Base-by-base conservation (phyloP, 1,140 invertebrate species). In the Pseudomyrmex sp. region DNA sequence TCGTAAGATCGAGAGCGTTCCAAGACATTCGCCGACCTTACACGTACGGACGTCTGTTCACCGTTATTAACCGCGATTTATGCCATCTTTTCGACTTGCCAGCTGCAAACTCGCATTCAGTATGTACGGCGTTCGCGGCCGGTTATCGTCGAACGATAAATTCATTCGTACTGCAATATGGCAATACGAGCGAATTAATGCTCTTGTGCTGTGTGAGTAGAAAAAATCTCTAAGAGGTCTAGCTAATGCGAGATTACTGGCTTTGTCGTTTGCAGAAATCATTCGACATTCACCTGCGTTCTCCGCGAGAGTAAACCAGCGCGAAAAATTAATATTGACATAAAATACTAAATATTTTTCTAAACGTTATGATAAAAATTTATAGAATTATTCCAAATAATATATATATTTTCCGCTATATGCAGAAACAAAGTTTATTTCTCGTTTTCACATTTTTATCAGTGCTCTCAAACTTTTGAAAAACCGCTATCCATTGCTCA, bases 21-120 rank as follows among this genome's bases (percentile, higher is more conserved):
- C 46, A 48, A 79, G 76, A 79, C 76, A 76, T 35, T 48, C 48
- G 76, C 12, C 65, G 66, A 70, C 44, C 54, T 80, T 72, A 72
- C 56, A 61, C 44, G 44, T 44, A 26, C 62, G 23, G 13, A n/a
- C 58, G 23, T 12, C 54, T 35, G 66, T 80, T 72, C 76, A 80
- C 76, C 76, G 76, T 80, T 80, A 80, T 80, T 80, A 80, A 72
- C 44, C 23, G 76, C 76, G 66, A 80, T 80, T 80, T 72, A 72
- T 35, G 35, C 35, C 35, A 35, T 35, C 35, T 35, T 35, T 35
- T 80, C 68, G 68, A 66, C 68, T 59, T 48, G 66, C 18, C 75
- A 54, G 59, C 46, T 68, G 74, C 54, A 7, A 35, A 35, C 18
- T 68, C 35, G 61, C 63, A 13, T 23, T 35, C 26, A 20, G 50